Evolutionary conservation across 2,888 invertebrate species (phyloP).

Genomic region (Troilus luridus): DNA sequence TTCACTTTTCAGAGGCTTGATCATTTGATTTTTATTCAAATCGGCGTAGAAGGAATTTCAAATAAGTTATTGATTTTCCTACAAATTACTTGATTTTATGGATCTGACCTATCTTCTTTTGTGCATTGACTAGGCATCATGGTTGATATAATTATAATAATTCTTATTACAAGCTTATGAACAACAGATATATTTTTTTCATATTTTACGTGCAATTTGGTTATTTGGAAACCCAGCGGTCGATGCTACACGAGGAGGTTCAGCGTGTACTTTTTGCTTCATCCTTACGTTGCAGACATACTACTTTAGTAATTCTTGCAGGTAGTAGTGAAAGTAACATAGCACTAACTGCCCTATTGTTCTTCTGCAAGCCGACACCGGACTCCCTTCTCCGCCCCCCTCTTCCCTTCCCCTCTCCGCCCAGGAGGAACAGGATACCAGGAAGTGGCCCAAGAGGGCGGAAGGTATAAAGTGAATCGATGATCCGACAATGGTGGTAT

Average conservation of each 20-base stretch:
- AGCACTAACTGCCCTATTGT: background rate
- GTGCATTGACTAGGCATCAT: background rate
- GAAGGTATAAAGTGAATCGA: slow-evolving; percentile 35
- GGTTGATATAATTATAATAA: too few species aligned
- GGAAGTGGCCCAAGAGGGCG: slow-evolving; percentile 17
- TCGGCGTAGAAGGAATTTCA: background rate
- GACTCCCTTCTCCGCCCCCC: background rate
- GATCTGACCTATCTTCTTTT: background rate
- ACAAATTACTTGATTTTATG: background rate
- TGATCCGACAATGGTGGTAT: slow-evolving; percentile 33
- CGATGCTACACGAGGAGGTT: background rate
- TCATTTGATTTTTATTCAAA: too few species aligned
- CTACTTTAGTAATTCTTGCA: background rate
- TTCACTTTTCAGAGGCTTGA: too few species aligned
- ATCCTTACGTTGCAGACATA: background rate
- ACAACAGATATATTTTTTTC: too few species aligned
- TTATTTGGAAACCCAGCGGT: background rate
- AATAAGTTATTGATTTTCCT: background rate
- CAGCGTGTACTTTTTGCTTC: background rate
- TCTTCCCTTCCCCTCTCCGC: background rate
- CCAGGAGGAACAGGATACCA: slow-evolving; percentile 4
- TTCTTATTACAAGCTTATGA: too few species aligned
- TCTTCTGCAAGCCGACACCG: background rate
- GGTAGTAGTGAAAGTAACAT: background rate
- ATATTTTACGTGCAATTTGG: too few species aligned